Evolutionary conservation across 2,113 vertebrate genomes (phyloP).

Genomic region (Passer domesticus): DNA sequence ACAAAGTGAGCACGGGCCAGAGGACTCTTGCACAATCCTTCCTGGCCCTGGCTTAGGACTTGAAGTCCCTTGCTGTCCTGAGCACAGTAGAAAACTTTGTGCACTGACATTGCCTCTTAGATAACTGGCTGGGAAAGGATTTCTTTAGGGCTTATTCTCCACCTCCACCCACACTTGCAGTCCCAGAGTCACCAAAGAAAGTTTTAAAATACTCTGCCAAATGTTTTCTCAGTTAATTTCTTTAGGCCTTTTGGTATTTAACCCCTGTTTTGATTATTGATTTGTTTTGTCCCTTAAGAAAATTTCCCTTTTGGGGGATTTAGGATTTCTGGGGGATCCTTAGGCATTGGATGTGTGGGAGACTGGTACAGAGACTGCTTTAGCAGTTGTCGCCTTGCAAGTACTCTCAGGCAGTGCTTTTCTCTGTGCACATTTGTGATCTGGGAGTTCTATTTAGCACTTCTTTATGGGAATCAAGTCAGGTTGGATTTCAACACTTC

Average conservation of each 20-base stretch:
- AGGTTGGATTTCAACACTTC: conserved; percentile 19
- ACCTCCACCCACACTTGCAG: conserved; percentile 49
- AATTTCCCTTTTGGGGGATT: background rate
- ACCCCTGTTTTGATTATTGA: background rate
- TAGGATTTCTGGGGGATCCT: background rate
- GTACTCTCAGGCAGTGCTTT: background rate
- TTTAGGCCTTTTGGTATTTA: conserved; percentile 7
- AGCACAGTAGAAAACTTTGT: background rate
- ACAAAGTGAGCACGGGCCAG: background rate
- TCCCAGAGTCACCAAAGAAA: conserved; percentile 63
- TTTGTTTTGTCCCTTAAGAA: background rate
- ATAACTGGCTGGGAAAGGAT: conserved; percentile 25
- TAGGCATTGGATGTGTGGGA: background rate
- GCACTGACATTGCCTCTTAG: background rate
- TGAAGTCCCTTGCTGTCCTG: background rate
- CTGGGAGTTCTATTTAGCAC: conserved; percentile 6
- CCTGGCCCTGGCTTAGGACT: background rate
- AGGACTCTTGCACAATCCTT: background rate
- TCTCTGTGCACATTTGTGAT: background rate
- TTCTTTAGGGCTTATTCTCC: background rate
- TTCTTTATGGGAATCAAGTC: conserved; percentile 5
- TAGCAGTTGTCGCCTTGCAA: background rate
- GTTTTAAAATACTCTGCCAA: conserved; percentile 63
- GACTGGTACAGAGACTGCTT: background rate
- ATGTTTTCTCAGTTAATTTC: conserved; percentile 54